Base-by-base conservation (phyloP, 2,113 vertebrate genomes). In the Oryzias melastigma region DNA sequence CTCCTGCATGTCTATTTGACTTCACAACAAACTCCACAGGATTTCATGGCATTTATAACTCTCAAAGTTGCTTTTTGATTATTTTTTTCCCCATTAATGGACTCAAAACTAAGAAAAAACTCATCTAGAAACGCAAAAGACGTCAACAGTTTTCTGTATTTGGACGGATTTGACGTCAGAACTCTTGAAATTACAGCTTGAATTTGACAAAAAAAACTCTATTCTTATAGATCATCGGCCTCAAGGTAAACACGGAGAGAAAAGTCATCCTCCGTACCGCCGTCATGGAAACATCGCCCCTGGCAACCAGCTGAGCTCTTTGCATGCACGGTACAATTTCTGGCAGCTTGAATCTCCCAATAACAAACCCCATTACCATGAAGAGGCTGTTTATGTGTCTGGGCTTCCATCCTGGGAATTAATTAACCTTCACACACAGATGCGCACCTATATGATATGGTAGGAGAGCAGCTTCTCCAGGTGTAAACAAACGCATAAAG, bases 341-440 rank as follows among this genome's bases (percentile, higher is more conserved):
- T 51, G 47, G 51, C 56, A 56, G 69, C 75, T 68, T 74, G 69
- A 65, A 65, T 73, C 48, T 67, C 58, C 66, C 46, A 68, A 72
- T 71, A 66, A 68, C 55, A 72, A 73, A 24, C 55, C 27, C 25
- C 65, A 48, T 73, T 63, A 79, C 69, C 8, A 13, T 35, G 18
- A 60, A 62, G 54, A 27, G 45, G 24, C 24, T 50, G 55, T 52
- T 46, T 48, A 49, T 73, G 72, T 49, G 35, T 58, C 35, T 42
- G 41, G 16, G 43, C 4, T 4, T 13, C 45, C 42, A 45, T 68
- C 63, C 47, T 27, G 81, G 77, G 73, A 75, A 71, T 80, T 77
- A 78, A 78, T 77, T 77, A 83, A 69, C 71, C 46, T 70, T 64
- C 58, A 66, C 42, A 56, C 63, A 59, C 50, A 70, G n/a, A 55